Conservation (phyloP, 2,888 invertebrate species). For the Drosophila tripunctata region DNA sequence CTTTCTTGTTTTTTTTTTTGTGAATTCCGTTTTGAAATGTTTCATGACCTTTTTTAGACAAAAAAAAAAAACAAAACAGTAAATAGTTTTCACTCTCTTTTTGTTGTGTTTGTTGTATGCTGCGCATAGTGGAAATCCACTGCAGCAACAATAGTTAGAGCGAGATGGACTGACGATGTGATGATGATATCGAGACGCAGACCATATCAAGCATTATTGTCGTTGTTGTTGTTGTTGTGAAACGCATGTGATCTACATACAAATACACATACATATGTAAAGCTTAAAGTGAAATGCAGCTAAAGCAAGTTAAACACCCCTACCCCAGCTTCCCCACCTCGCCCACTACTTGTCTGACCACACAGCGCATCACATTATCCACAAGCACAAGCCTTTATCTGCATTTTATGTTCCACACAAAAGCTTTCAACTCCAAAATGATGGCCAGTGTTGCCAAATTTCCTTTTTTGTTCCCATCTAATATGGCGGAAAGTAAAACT, state of each 20-base stretch:
- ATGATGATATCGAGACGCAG: background rate
- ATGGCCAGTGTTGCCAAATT: too few species aligned
- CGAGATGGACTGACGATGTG: constrained; percentile 5
- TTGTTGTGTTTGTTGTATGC: too few species aligned
- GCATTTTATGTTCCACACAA: constrained; percentile 15
- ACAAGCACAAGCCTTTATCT: constrained; percentile 13
- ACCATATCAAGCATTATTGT: constrained; percentile 29
- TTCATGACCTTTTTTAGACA: constrained; percentile 59
- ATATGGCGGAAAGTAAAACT: too few species aligned
- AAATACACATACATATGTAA: background rate
- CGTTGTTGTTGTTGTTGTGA: constrained; percentile 27
- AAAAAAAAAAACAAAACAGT: too few species aligned
- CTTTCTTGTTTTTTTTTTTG: background rate
- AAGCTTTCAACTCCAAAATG: constrained; percentile 19
- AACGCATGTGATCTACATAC: constrained; percentile 24
- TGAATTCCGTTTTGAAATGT: constrained; percentile 29
- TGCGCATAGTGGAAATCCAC: constrained; percentile 24
- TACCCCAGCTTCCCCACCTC: background rate
- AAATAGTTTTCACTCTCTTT: constrained; percentile 60
- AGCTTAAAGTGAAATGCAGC: background rate
- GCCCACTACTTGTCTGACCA: background rate
- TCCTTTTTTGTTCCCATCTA: too few species aligned
- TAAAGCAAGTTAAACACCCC: background rate
- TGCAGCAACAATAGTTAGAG: constrained; percentile 1
- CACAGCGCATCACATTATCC: constrained; percentile 21